These are phyloP conservation scores for Entomobrya multifasciata DNA, from an alignment of 2,888 invertebrate species.

Conservation along the genomic window DNA sequence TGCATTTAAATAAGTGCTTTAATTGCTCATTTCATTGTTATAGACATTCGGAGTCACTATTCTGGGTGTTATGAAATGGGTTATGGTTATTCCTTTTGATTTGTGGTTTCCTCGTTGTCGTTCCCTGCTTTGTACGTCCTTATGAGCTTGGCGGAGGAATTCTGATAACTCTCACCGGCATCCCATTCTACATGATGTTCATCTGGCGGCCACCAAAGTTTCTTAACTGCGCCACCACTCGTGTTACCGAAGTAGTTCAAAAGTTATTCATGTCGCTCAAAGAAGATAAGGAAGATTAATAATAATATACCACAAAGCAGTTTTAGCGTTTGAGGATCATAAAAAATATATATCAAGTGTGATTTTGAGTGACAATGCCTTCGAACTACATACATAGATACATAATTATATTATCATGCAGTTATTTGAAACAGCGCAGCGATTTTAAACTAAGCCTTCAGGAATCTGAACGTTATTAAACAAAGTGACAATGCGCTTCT, in stretches of 20 bases:
- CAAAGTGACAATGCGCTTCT: no score
- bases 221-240: conserved; percentile 82
- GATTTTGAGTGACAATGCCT: not conserved
- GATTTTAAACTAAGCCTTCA: no score
- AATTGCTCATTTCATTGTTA: conserved; percentile 66
- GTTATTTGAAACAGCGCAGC: no score
- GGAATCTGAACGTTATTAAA: no score
- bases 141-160: conserved; percentile 90
- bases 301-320: not conserved
- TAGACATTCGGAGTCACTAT: conserved; percentile 93
- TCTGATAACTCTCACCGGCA: conserved; percentile 89
- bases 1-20: not conserved
- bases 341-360: not conserved
- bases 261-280: conserved; percentile 89
- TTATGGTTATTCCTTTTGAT: conserved; percentile 93
- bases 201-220: conserved; percentile 83
- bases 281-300: conserved; percentile 84
- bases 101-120: conserved; percentile 89
- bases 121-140: conserved; percentile 90
- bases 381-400: not conserved
- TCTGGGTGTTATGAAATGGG: conserved; percentile 92
- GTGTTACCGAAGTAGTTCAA: conserved; percentile 85
- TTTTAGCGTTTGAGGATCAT: not conserved
- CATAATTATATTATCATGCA: not conserved
- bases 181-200: conserved; percentile 90